Conservation (phyloP, 2,888 invertebrate species). For the Apamea crenata region DNA sequence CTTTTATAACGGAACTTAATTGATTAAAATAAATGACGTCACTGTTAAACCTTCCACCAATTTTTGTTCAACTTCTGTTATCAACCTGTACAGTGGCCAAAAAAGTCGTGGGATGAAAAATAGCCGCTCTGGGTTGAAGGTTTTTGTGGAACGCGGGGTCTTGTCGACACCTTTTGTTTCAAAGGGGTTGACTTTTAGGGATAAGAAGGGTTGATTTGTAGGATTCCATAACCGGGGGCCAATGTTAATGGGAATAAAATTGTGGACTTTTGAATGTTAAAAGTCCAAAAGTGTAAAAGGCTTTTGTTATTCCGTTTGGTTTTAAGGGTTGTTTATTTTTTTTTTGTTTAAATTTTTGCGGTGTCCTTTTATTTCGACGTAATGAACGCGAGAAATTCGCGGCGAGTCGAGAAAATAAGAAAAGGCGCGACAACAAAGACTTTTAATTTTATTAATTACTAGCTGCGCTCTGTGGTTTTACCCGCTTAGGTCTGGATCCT, state of each 20-base stretch:
- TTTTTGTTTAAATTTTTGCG: conserved; percentile 11
- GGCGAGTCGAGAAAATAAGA: background rate
- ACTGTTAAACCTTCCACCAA: background rate
- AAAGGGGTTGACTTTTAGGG: conserved; percentile 69
- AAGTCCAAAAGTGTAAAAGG: conserved; percentile 20
- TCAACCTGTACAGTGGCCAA: conserved; percentile 47
- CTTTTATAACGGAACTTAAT: background rate
- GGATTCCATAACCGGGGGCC: conserved; percentile 57
- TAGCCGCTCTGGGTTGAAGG: conserved; percentile 62
- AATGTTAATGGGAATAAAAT: conserved; percentile 55
- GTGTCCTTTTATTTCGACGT: background rate
- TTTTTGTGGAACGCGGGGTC: conserved; percentile 69
- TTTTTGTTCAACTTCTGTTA: conserved; percentile 35
- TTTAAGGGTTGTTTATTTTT: background rate
- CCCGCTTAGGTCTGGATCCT: background rate
- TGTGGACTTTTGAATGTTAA: conserved; percentile 39
- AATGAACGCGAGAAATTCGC: background rate
- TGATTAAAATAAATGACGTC: background rate
- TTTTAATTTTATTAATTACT: background rate
- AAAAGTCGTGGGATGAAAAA: conserved; percentile 68
- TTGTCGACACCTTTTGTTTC: conserved; percentile 79
- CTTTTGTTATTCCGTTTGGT: conserved; percentile 27
- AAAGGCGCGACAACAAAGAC: background rate
- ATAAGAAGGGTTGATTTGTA: conserved; percentile 71
- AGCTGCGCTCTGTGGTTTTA: background rate